These are phyloP conservation scores for human DNA, from an alignment of 2,113 vertebrate species.

Conservation along the genomic window GRCh38 chrY:12791501-12792000, in stretches of 20 bases:
- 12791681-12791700: background rate
- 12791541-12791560: constrained; percentile 98
- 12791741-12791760: background rate
- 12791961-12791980: background rate
- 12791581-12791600: constrained; percentile 95
- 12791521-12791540: constrained; percentile 94
- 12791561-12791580: constrained; percentile 94
- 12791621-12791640: constrained; percentile 87
- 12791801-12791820: background rate
- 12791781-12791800: background rate
- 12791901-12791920: background rate
- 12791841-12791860: background rate
- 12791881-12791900: background rate
- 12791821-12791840: background rate
- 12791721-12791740: background rate
- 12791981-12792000: too few relatives aligned
- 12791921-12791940: background rate
- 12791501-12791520: constrained; percentile 97
- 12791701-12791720: background rate
- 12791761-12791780: background rate
- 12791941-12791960: background rate
- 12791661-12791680: background rate
- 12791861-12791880: background rate
- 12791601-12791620: constrained; percentile 97
- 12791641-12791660: background rate